Evolutionary conservation across 2,797 vertebrate species (phyloP), one percentile per base, ranked within the genome.

Genomic region (Xenops minutus): DNA sequence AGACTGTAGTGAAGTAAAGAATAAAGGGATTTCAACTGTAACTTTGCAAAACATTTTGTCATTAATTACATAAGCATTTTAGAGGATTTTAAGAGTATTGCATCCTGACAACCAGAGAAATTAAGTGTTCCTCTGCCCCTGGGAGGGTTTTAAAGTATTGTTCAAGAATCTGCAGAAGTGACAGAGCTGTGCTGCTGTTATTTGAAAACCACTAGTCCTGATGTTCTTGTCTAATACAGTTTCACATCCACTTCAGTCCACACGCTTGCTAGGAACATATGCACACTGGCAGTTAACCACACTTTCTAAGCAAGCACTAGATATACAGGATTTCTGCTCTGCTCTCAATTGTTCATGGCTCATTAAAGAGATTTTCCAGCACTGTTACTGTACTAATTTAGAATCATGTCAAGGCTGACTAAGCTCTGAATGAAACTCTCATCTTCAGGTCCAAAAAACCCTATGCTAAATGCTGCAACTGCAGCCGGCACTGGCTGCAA

Each of bases 361-460:
- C 90, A 92, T 85, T 95, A 89, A 85, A 88, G 75, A 95, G 85
- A 94, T 93, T 94, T 92, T 88, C 92, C 78, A 96, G 83, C 48
- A 72, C 62, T 2, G 48, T 58, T 92, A 76, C 77, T 86, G 78
- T 61, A 74, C 88, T 93, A 94, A 97, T 88, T 89, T 84, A 90
- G 85, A 91, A 94, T 73, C 56, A 73, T 19, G 59, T 81, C 91
- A 91, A 87, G 93, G 75, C 41, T 85, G 83, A 96, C 61, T 92
- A 59, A 88, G 55, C 56, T 87, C 66, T 93, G 89, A 94, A 94
- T 46, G 90, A 88, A 95, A 91, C 48, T 63, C 82, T 92, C 86
- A 82, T 54, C 41, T 59, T 91, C 63, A 39, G 19, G 67, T 79
- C 84, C 81, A 91, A 86, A 79, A 80, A 87, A 16, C 61, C 81